Evolutionary conservation across 2,888 invertebrate species (phyloP).

Genomic region (Charanyca ferruginea): DNA sequence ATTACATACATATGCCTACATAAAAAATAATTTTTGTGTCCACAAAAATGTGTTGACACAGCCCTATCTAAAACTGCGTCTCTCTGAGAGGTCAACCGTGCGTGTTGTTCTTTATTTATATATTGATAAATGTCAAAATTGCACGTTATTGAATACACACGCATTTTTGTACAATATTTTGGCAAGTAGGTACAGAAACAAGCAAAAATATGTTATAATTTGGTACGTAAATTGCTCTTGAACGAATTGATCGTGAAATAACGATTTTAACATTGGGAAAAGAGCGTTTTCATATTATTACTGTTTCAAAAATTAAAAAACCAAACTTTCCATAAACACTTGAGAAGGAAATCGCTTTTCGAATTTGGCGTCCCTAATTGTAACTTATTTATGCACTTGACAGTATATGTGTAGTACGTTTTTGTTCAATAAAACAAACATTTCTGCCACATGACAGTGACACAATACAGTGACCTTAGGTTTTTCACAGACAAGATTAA

Average conservation of each 20-base stretch:
- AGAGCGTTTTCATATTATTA: not conserved
- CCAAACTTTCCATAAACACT: too few relatives aligned
- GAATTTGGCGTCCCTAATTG: too few relatives aligned
- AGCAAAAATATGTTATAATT: not conserved
- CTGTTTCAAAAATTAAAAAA: too few relatives aligned
- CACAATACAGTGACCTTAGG: slow-evolving; percentile 38
- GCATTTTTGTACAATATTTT: slow-evolving; percentile 31
- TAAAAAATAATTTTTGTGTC: not conserved
- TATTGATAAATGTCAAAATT: slow-evolving; percentile 59
- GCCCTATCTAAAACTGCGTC: slow-evolving; percentile 44
- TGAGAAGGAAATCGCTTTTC: too few relatives aligned
- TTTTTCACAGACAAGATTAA: slow-evolving; percentile 32
- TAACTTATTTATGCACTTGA: too few relatives aligned
- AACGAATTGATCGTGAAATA: too few relatives aligned
- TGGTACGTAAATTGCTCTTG: too few relatives aligned
- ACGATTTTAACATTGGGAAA: too few relatives aligned
- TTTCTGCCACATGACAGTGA: slow-evolving; percentile 57
- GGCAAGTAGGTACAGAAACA: not conserved
- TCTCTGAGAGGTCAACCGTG: slow-evolving; percentile 45
- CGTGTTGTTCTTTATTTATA: slow-evolving; percentile 54
- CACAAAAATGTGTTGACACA: slow-evolving; percentile 12
- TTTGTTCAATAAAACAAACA: slow-evolving; percentile 36
- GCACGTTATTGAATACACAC: slow-evolving; percentile 46
- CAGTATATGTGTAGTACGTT: slow-evolving; percentile 9
- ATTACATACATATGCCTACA: not conserved